A percentile compares a stretch with the other conserved stretches of the same genome.
phyloP scores from a whole-genome alignment of 2,888 invertebrate genomes.

The Stegophylla sp. region DNA sequence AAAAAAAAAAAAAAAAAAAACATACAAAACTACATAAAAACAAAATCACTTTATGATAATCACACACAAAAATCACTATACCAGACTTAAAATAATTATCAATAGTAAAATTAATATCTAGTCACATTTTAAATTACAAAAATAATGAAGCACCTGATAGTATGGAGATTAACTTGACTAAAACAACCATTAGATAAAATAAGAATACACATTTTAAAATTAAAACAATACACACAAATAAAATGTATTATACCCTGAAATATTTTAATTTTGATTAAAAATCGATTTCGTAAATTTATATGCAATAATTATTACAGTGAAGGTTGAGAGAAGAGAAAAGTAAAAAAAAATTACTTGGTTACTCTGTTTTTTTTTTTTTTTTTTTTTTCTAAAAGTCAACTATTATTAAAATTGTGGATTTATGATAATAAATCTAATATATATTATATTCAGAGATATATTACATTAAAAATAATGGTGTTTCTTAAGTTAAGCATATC shows the following conservation, averaged over 20 bases:
- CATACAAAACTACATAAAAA: constrained; percentile 32
- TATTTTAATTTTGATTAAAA: constrained; percentile 16
- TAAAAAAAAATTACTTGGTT: no score
- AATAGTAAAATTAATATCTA: constrained; percentile 36
- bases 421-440: not conserved
- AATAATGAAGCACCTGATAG: constrained; percentile 35
- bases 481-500: not conserved
- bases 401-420: no score
- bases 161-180: constrained; percentile 10
- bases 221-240: constrained; percentile 33
- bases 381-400: no score
- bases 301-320: not conserved
- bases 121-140: constrained; percentile 14
- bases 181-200: constrained; percentile 13
- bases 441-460: constrained; percentile 23
- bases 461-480: constrained; percentile 23
- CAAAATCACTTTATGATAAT: constrained; percentile 26
- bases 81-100: constrained; percentile 35
- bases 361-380: no score
- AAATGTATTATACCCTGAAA: constrained; percentile 48
- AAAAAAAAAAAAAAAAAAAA: constrained; percentile 13
- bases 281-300: not conserved
- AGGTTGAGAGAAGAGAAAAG: not conserved
- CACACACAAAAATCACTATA: constrained; percentile 49
- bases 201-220: constrained; percentile 17